A percentile compares a stretch with the other conserved stretches of the same genome.
These are phyloP conservation scores for Gymnorhina tibicen DNA, from an alignment of 2,113 vertebrate genomes.

Conservation along the genomic window DNA sequence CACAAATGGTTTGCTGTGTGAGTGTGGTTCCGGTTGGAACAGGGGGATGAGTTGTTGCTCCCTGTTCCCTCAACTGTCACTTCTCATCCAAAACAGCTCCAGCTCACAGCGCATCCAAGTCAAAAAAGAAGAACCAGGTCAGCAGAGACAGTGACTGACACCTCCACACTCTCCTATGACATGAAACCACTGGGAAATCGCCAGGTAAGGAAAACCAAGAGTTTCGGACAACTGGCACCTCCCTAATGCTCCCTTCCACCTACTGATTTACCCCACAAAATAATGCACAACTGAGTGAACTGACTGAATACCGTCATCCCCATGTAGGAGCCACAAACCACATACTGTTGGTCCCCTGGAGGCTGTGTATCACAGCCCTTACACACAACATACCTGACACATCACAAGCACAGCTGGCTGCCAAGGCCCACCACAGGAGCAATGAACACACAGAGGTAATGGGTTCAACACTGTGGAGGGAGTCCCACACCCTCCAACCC, in stretches of 20 bases:
- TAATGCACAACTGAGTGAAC: not conserved
- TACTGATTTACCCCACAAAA: not conserved
- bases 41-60: not conserved
- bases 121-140: not conserved
- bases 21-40: not conserved
- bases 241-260: not conserved
- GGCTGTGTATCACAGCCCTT: not conserved
- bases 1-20: not conserved
- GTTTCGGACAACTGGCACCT: not conserved
- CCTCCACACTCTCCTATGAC: accelerated
- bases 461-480: accelerated
- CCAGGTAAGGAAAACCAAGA: not conserved
- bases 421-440: not conserved
- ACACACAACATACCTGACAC: not conserved
- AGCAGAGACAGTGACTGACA: not conserved
- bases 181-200: accelerated
- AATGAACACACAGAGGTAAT: accelerated
- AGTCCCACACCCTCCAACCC: not conserved
- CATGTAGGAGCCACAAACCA: not conserved
- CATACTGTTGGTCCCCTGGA: not conserved
- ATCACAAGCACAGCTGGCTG: not conserved
- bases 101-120: not conserved
- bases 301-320: not conserved
- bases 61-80: not conserved
- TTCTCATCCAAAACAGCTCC: not conserved